These are phyloP conservation scores for Tipula helvola DNA, from an alignment of 2,888 invertebrate species.

Conservation along the genomic window DNA sequence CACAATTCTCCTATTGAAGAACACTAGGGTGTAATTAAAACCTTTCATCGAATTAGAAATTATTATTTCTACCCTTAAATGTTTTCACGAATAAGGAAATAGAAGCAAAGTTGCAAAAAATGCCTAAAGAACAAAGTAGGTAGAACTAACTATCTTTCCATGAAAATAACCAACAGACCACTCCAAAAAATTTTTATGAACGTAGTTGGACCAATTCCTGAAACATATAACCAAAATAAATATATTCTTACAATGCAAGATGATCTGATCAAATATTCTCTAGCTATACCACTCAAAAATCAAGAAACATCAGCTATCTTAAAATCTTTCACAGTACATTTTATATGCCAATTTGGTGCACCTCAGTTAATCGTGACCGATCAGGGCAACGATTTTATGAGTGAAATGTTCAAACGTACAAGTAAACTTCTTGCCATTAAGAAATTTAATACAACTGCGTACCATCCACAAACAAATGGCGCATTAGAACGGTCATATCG, in stretches of 20 bases:
- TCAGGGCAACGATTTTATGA: neutral
- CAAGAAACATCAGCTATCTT: constrained; percentile 23
- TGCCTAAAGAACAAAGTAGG: neutral
- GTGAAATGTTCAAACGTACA: neutral
- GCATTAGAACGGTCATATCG: too few relatives aligned
- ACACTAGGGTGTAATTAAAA: neutral
- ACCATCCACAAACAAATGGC: too few relatives aligned
- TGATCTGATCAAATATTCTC: constrained; percentile 25
- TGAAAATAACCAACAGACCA: neutral
- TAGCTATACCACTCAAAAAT: constrained; percentile 23
- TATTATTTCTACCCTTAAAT: neutral
- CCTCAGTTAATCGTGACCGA: neutral
- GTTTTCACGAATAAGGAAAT: neutral
- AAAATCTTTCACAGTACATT: neutral
- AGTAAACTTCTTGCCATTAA: neutral
- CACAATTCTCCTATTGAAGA: too few relatives aligned
- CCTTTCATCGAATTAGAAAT: neutral
- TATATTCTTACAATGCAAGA: too few relatives aligned
- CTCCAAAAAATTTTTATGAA: neutral
- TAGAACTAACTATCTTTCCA: neutral
- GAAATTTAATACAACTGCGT: neutral
- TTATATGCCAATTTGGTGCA: neutral
- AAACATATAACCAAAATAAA: neutral
- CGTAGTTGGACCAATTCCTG: neutral
- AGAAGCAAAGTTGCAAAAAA: neutral